These are phyloP conservation scores for Formica exsecta DNA, from an alignment of 1,140 invertebrate genomes.

Conservation along the genomic window DNA sequence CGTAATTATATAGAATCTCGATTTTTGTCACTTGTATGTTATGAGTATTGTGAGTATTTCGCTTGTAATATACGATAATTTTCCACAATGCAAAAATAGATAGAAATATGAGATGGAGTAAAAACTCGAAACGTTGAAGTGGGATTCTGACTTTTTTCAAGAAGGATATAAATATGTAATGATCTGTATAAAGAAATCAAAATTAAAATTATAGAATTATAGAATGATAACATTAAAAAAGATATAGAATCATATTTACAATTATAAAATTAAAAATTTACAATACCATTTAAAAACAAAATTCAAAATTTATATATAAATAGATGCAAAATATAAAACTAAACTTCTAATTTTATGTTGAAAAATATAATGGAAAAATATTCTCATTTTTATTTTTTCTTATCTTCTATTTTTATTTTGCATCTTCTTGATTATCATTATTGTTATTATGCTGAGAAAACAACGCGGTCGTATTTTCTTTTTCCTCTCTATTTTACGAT, in stretches of 20 bases:
- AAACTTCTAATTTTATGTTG: background rate
- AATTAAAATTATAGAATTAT: no score
- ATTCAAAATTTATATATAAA: background rate
- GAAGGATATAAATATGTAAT: background rate
- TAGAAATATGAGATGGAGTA: background rate
- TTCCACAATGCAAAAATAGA: background rate
- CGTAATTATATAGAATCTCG: background rate
- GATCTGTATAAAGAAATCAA: background rate
- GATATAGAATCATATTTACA: no score
- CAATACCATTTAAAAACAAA: no score
- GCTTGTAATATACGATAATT: background rate
- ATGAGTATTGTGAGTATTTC: background rate
- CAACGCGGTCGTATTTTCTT: background rate
- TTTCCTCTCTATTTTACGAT: background rate
- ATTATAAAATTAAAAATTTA: no score
- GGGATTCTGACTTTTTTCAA: background rate
- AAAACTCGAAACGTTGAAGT: background rate
- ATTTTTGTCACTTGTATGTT: background rate
- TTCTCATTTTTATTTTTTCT: background rate
- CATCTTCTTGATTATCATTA: background rate
- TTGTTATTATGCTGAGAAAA: background rate
- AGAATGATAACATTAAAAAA: no score
- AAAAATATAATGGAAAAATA: background rate
- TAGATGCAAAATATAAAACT: background rate
- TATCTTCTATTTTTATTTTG: background rate